Base-by-base conservation (phyloP, 2,888 invertebrate genomes). In the Drosophila conformis region DNA sequence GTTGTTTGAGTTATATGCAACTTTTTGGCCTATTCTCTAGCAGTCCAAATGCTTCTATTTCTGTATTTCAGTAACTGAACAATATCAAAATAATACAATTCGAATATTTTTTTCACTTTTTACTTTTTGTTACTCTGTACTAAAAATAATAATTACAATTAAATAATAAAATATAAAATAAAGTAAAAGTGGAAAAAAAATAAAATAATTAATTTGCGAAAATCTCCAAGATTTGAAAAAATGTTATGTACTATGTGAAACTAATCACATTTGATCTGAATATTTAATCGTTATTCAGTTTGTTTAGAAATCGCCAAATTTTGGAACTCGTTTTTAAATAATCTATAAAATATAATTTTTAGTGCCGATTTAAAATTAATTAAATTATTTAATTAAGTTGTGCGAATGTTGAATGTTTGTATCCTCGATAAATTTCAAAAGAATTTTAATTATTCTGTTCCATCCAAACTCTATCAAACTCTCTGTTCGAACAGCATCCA, bases 1-100 rank as follows among this genome's bases (percentile, higher is more conserved):
- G 33, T 27, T 58, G 57, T 51, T 52, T 59, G 29, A 13, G 15
- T 58, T 49, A n/a, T n/a, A n/a, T n/a, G 57, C 40, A 31, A 31
- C 10, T 31, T 60, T 25, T 3, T n/a, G 11, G 7, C n/a, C 25
- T 10, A 35, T 40, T 49, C n/a, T 35, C 31, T 21, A 21, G 2
- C 18, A 2, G 33, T 33, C 35, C 27, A 59, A 27, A 21, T 29
- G 36, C 11, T 33, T 33, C 33, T 27, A 10, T 18, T 2, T 29
- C 5, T 25, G 25, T 35, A n/a, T 51, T 29, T 35, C n/a, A 35
- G n/a, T n/a, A 27, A 49, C 59, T 27, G 33, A 15, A 35, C 13
- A 40, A 29, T 2, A 15, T n/a, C 4, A 5, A 21, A 56, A 38
- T 29, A 38, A n/a, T 36, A 1, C 11, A 54, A 38, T 54, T 27